These are phyloP conservation scores for Trachemys scripta DNA, from an alignment of 2,113 vertebrate genomes.

Conservation along the genomic window DNA sequence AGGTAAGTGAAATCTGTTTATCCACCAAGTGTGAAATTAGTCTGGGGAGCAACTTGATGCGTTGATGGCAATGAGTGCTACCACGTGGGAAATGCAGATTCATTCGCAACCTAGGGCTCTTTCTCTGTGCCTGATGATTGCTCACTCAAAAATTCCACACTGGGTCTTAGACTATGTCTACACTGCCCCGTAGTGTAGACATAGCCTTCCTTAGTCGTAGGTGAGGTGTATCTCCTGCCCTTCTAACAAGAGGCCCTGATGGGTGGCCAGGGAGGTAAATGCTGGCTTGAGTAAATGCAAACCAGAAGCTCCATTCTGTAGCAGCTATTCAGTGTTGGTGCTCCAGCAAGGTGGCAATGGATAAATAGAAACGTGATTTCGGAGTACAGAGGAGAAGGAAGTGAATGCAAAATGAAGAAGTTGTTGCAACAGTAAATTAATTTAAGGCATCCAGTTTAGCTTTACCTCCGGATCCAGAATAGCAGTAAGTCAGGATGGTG, in stretches of 20 bases:
- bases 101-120: not conserved
- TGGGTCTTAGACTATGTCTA: not conserved
- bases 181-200: not conserved
- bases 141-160: not conserved
- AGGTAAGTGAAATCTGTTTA: conserved; percentile 83
- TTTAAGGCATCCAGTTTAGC: not conserved
- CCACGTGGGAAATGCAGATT: fast-evolving
- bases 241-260: not conserved
- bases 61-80: not conserved
- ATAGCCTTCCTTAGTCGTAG: not conserved
- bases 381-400: not conserved
- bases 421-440: not conserved
- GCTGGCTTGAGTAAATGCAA: not conserved
- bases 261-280: not conserved
- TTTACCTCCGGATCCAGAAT: too few species aligned
- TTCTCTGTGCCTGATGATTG: conserved; percentile 9
- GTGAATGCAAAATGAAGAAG: not conserved
- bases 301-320: not conserved
- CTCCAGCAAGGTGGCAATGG: not conserved
- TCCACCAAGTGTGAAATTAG: not conserved
- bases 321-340: not conserved
- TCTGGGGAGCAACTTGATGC: not conserved
- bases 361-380: not conserved
- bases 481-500: not conserved
- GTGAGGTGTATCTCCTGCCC: not conserved